phyloP scores from a whole-genome alignment of 2,888 invertebrate species.

The Limnephilus marmoratus region DNA sequence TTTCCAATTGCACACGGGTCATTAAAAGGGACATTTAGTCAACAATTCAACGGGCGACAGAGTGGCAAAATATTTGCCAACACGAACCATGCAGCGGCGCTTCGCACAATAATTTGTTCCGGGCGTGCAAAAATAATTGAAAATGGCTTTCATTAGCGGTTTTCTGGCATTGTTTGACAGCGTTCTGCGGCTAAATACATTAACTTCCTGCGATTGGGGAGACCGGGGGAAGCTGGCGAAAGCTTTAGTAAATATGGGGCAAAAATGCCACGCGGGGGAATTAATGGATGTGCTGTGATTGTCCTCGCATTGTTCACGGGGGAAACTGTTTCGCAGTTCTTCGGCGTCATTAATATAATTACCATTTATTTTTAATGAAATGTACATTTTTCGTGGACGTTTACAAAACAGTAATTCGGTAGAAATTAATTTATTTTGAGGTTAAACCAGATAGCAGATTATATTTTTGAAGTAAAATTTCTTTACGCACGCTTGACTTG shows the following conservation, averaged over 20 bases:
- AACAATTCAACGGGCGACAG: neutral
- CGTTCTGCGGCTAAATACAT: constrained; percentile 15
- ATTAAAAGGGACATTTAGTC: neutral
- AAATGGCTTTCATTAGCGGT: constrained; percentile 21
- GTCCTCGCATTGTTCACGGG: constrained; percentile 45
- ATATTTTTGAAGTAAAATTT: too few species aligned
- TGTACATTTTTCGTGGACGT: neutral
- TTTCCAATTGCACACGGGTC: neutral
- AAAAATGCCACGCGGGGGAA: constrained; percentile 35
- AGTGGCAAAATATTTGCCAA: neutral
- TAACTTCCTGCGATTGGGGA: constrained; percentile 30
- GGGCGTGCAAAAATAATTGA: constrained; percentile 15
- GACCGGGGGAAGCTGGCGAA: neutral
- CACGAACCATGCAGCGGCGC: neutral
- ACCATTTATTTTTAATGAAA: neutral
- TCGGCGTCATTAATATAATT: neutral
- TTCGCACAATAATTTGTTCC: neutral
- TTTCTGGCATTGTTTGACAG: constrained; percentile 17
- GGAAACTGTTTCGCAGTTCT: neutral
- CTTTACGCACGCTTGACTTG: too few species aligned
- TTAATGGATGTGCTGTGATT: constrained; percentile 39
- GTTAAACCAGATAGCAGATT: too few species aligned
- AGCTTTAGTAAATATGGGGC: constrained; percentile 24
- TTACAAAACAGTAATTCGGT: neutral
- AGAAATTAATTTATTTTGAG: neutral